phyloP scores from a whole-genome alignment of 1,140 invertebrate species.

The Drosophila ambigua region DNA sequence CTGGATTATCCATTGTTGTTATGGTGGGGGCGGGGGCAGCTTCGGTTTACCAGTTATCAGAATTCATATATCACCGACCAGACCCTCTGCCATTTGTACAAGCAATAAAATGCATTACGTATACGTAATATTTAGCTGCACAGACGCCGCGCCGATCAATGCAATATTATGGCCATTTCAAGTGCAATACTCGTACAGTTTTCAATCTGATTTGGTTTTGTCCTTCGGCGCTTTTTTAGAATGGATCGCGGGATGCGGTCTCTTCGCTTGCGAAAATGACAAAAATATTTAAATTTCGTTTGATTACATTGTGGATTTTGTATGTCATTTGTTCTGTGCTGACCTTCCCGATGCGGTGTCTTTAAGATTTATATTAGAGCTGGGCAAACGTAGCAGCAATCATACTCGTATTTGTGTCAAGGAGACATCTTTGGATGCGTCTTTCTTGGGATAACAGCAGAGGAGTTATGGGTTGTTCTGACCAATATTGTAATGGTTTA shows the following conservation, averaged over 20 bases:
- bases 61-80: constrained; percentile 52
- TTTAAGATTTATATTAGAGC: constrained; percentile 42
- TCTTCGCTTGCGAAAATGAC: constrained; percentile 44
- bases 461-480: constrained; percentile 29
- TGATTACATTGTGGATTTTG: constrained; percentile 50
- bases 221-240: constrained; percentile 42
- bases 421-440: constrained; percentile 2
- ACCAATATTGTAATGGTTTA: constrained; percentile 43
- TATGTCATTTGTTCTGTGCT: constrained; percentile 30
- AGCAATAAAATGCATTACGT: constrained; percentile 36
- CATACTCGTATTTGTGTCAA: constrained; percentile 56
- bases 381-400: constrained; percentile 25
- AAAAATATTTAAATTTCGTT: constrained; percentile 71
- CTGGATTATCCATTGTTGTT: constrained; percentile 74
- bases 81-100: constrained; percentile 20
- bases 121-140: constrained; percentile 71
- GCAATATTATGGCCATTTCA: constrained; percentile 70
- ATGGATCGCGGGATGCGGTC: too few species aligned
- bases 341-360: constrained; percentile 45
- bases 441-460: constrained; percentile 16
- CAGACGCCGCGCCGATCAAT: constrained; percentile 57
- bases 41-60: constrained; percentile 51
- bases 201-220: constrained; percentile 39
- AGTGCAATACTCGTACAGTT: constrained; percentile 51
- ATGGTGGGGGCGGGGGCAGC: not conserved